Evolutionary conservation across 2,797 vertebrate genomes (phyloP), one percentile per base, ranked within the genome.

Genomic region (Sebastes hubbsi): DNA sequence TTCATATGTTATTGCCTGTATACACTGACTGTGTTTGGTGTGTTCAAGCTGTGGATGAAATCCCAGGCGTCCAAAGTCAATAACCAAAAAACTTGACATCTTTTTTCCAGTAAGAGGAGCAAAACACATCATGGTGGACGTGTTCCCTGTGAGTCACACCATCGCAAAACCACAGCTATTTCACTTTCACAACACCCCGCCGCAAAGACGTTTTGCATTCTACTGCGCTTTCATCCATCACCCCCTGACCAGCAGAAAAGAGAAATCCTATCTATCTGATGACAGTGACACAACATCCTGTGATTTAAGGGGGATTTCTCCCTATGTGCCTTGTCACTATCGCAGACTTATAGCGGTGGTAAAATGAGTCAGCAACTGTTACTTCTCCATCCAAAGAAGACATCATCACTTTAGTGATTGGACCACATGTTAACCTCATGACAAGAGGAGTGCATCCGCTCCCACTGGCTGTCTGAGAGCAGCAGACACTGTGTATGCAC

Each of bases 111-210:
- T 52, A 32, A 89, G 63, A 72, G 22, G 52, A 81, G 65, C 82
- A 85, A 88, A 87, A 88, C 78, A 83, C 83, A 92, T 77, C 68
- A 73, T 8, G 75, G 77, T 29, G 13, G 85, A 75, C 69, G 30
- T 87, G 77, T 78, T 81, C 89, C 77, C 81, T 84, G 72, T 95
- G 93, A 95, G 81, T 96, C 94, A 95, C 91, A 75, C 32, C 81
- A 88, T 91, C 62, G 74, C 77, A 52, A 54, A 80, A 91, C 94
- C 93, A 77, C 92, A 92, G 75, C 88, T 85, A 92, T 94, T 92
- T 91, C 86, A 95, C 95, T 95, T 95, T 95, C 94, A 95, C 92
- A 94, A 94, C 63, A 86, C 88, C 75, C 24, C n/a, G 52, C 90
- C 88, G 75, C 92, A 87, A 83, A 89, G 89, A 88, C 68, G 63